Evolutionary conservation across 2,888 invertebrate genomes (phyloP), one percentile per base, ranked within the genome.

Genomic region (Microplitis deprimator): DNA sequence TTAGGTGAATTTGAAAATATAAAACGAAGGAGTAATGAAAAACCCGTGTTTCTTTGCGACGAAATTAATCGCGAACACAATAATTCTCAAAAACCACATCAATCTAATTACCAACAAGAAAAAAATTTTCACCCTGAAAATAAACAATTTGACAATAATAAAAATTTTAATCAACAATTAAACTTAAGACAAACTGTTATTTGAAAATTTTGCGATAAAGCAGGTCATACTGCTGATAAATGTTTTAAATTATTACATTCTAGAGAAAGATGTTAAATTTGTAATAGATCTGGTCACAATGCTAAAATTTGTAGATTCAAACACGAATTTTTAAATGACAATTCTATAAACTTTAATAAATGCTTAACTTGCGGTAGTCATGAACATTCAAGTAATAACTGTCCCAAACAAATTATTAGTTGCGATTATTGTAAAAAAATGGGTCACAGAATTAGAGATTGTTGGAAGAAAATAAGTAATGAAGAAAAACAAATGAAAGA

Each of bases 381-480:
- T 20, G 59, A 50, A 7, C 20, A 59, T 40, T 50, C 0, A 1
- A 20, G 13, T 50, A 10, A 69, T 20, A 69, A 75, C 6, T 75
- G 69, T 29, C 72, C 41, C 1, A 72, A 20, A 13, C 17, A n/a
- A 40, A 77, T 38, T 71, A 61, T 60, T 5, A 72, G 41, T n/a
- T n/a, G n/a, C n/a, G n/a, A n/a, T n/a, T n/a, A n/a, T n/a, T n/a
- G n/a, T n/a, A n/a, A n/a, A n/a, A n/a, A n/a, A n/a, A n/a, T n/a
- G n/a, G n/a, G n/a, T n/a, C n/a, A n/a, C n/a, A n/a, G n/a, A n/a
- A n/a, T n/a, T n/a, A n/a, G n/a, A n/a, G n/a, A n/a, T n/a, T n/a
- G n/a, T n/a, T n/a, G n/a, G n/a, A n/a, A n/a, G n/a, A n/a, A n/a
- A n/a, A n/a, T n/a, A n/a, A n/a, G n/a, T n/a, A n/a, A n/a, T n/a